Evolutionary conservation across 2,113 vertebrate genomes (phyloP), one percentile per base, ranked within the genome.

Genomic region (Gobiocypris rarus): DNA sequence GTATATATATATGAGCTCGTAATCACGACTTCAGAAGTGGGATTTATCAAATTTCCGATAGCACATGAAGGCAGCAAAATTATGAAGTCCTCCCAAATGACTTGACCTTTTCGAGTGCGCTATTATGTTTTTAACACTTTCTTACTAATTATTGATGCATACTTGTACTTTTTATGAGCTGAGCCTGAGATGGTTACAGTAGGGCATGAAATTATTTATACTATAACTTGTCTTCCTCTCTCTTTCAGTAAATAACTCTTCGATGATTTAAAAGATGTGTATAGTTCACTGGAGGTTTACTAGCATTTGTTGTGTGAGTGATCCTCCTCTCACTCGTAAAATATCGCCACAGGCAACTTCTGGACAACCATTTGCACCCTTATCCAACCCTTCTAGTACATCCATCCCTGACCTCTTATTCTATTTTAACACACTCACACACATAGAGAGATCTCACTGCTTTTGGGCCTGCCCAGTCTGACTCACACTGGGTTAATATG

Each of bases 51-150:
- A n/a, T n/a, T n/a, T n/a, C n/a, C n/a, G n/a, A n/a, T n/a, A n/a
- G n/a, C n/a, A n/a, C n/a, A n/a, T n/a, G n/a, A n/a, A n/a, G n/a
- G n/a, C n/a, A n/a, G n/a, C n/a, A n/a, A n/a, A n/a, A n/a, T 94
- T 92, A 90, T 89, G 86, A 90, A 92, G 83, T 81, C 87, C 52
- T 34, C 88, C 84, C 86, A 84, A 84, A 88, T 10, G 24, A 75
- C 71, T 91, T 93, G 90, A 93, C 91, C 93, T 92, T 93, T 93
- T 73, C 83, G 80, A 89, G 52, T 75, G 87, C 83, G 84, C 90
- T 91, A 90, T 89, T 91, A 91, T 89, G 70, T 85, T 87, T 69
- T 88, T 84, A 84, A 85, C 82, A 19, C 22, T 15, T 34, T 65
- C 15, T 63, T 13, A 3, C 38, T 26, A 9, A 52, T 50, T 3